Evolutionary conservation across 2,797 vertebrate species (phyloP).

Genomic region (Podarcis siculus): DNA sequence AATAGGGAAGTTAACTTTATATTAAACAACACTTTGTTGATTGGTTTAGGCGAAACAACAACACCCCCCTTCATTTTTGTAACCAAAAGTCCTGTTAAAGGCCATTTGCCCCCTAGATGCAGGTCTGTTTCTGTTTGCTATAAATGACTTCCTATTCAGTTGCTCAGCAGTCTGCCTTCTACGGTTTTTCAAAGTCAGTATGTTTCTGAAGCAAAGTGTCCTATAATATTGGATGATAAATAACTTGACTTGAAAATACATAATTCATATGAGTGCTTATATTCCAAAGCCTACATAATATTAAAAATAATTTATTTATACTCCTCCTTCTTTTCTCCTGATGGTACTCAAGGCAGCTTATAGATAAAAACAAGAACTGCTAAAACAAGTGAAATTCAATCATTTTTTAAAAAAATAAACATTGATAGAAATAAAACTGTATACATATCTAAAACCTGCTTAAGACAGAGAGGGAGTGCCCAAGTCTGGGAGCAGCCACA

Average conservation of each 20-base stretch:
- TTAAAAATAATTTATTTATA: too few species aligned
- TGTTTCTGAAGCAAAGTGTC: neutral
- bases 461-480: too few species aligned
- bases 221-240: neutral
- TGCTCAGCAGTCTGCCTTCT: neutral
- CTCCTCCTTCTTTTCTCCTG: too few species aligned
- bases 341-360: too few species aligned
- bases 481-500: too few species aligned
- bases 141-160: neutral
- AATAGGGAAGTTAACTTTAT: constrained; percentile 15
- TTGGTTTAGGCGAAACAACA: neutral
- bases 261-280: neutral
- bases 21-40: constrained; percentile 19
- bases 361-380: too few species aligned
- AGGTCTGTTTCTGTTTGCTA: neutral
- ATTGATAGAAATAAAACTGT: too few species aligned
- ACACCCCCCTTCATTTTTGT: constrained; percentile 6
- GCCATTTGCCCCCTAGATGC: neutral
- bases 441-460: too few species aligned
- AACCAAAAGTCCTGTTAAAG: neutral
- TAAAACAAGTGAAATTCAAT: too few species aligned
- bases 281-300: too few species aligned
- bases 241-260: neutral
- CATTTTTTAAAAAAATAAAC: too few species aligned
- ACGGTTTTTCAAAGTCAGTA: rapidly evolving